Base-by-base conservation (phyloP, 2,888 invertebrate species). In the Phortica magna region DNA sequence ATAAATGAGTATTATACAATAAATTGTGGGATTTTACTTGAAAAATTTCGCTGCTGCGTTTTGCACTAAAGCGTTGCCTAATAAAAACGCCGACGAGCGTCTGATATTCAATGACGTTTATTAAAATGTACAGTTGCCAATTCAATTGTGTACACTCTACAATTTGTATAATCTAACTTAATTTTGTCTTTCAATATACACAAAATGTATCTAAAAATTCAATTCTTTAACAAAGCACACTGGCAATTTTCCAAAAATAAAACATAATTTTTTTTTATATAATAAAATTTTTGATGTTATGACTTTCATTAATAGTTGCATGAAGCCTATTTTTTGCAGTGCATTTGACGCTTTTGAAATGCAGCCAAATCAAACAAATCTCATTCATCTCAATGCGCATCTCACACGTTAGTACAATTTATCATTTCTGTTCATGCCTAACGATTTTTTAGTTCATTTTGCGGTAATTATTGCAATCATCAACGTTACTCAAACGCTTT, bases 401-500 rank as follows among this genome's bases (percentile, higher is more conserved):
- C 31, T 31, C 31, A 31, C n/a, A 4, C 31, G 31, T 31, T 31
- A 2, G 64, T 12, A 39, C 7, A 39, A 14, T 65, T 43, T 19
- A 48, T 68, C 42, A 68, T 42, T 55, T 71, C 22, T 71, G 31
- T 71, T 53, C 53, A 48, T 71, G 48, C 41, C 17, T 12, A 10
- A 42, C 48, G 43, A 48, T 22, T 70, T 71, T 82, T 68, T 87
- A 86, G 88, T 86, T 86, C 86, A 87, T 65, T 70, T 80, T 83
- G 88, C 42, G 84, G 84, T 79, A 71, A 76, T 65, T 17, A 68
- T 43, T 68, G 70, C 31, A 19, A 64, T 42, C 59, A 22, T 61
- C 22, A 61, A 48, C 9, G 14, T 9, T 48, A 48, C 22, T 61
- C 61, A 17, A 59, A 17, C 22, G 77, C 59, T 65, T 81, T 79